These are phyloP conservation scores for Agrenia bidenticulata DNA, from an alignment of 2,888 invertebrate genomes.

Conservation along the genomic window DNA sequence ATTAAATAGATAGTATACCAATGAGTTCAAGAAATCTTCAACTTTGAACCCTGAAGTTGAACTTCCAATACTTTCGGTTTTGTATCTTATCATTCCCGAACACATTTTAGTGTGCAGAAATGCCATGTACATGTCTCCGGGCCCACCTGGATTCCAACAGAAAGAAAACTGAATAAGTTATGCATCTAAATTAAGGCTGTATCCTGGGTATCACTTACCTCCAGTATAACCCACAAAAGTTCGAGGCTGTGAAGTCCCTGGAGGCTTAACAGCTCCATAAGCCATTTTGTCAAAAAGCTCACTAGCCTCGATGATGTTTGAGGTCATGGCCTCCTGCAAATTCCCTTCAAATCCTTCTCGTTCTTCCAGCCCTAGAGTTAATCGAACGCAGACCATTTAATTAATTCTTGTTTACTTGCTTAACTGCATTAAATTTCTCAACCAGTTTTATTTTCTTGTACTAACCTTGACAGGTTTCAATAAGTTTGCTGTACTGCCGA, in stretches of 20 bases:
- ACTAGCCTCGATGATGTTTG: conserved; percentile 22
- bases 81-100: conserved; percentile 33
- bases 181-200: no score
- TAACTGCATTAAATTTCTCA: background rate
- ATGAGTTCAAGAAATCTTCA: conserved; percentile 25
- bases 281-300: background rate
- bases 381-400: background rate
- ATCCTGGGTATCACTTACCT: no score
- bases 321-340: conserved; percentile 22
- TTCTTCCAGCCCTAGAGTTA: conserved; percentile 21
- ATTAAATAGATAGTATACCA: conserved; percentile 20
- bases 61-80: conserved; percentile 35
- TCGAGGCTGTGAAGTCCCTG: background rate
- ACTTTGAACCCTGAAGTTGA: conserved; percentile 32
- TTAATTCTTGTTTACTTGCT: background rate
- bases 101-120: conserved; percentile 36
- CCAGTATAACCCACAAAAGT: background rate
- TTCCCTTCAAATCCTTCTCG: conserved; percentile 29
- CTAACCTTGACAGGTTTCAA: conserved; percentile 39
- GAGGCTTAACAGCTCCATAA: background rate
- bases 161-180: no score
- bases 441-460: no score
- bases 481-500: conserved; percentile 26
- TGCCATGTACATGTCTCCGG: conserved; percentile 38
- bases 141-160: conserved; percentile 26